phyloP scores from a whole-genome alignment of 2,888 invertebrate species.

The Choristoneura rosaceana region DNA sequence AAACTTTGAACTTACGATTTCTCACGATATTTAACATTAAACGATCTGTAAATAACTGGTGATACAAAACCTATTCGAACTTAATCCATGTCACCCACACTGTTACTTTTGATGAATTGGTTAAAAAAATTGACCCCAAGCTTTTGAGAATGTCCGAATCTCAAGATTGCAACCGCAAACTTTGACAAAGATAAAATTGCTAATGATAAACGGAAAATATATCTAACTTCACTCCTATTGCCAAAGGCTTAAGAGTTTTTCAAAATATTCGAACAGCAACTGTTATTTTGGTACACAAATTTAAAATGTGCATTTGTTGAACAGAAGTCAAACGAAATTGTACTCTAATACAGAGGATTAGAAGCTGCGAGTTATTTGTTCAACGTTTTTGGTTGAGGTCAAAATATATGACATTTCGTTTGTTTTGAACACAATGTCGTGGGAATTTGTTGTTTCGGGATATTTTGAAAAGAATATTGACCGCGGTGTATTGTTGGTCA shows the following conservation, averaged over 20 bases:
- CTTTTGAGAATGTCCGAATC: slow-evolving; percentile 63
- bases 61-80: slow-evolving; percentile 55
- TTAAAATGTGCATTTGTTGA: slow-evolving; percentile 36
- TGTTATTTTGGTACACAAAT: slow-evolving; percentile 49
- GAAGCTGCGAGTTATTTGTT: slow-evolving; percentile 36
- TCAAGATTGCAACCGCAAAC: slow-evolving; percentile 28
- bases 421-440: slow-evolving; percentile 71
- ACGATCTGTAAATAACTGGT: slow-evolving; percentile 50
- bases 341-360: slow-evolving; percentile 43
- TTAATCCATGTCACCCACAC: slow-evolving; percentile 65
- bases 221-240: slow-evolving; percentile 59
- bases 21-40: slow-evolving; percentile 61
- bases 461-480: slow-evolving; percentile 67
- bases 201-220: background rate
- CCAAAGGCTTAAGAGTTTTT: slow-evolving; percentile 50
- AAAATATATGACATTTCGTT: slow-evolving; percentile 69
- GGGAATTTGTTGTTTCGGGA: slow-evolving; percentile 68
- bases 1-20: slow-evolving; percentile 46
- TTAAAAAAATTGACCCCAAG: slow-evolving; percentile 66
- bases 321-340: slow-evolving; percentile 37
- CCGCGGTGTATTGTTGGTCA: slow-evolving; percentile 71
- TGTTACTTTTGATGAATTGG: slow-evolving; percentile 43
- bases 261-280: slow-evolving; percentile 54
- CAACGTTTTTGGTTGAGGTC: slow-evolving; percentile 49
- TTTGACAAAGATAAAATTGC: slow-evolving; percentile 9